Evolutionary conservation across 1,140 invertebrate species (phyloP).

Genomic region (Geopemphigus sp.): DNA sequence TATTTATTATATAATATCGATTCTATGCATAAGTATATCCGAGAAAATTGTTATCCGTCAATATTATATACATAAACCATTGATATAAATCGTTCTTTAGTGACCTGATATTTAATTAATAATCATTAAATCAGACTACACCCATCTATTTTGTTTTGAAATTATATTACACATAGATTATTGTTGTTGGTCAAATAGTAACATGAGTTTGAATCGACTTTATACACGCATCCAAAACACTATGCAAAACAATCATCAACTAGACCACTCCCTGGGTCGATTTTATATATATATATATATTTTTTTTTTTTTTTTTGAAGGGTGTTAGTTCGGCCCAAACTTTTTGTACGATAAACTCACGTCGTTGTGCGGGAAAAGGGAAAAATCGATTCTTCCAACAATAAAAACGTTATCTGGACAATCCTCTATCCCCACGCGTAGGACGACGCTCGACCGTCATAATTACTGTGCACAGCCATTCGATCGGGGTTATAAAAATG

Average conservation of each 20-base stretch:
- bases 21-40: neutral
- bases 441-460: neutral
- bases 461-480: constrained; percentile 30
- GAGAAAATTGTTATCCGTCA: neutral
- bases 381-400: constrained; percentile 26
- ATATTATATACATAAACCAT: neutral
- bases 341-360: constrained; percentile 28
- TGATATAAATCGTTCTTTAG: no score
- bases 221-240: neutral
- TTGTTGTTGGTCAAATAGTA: neutral
- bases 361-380: neutral
- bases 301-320: constrained; percentile 2
- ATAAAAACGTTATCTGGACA: constrained; percentile 38
- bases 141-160: neutral
- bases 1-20: neutral
- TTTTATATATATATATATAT: no score
- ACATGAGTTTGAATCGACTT: neutral
- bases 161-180: neutral
- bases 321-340: constrained; percentile 28
- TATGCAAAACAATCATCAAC: neutral
- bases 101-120: no score
- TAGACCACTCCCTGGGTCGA: neutral
- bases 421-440: constrained; percentile 2
- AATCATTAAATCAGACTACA: no score
- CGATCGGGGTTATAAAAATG: constrained; percentile 27